These are phyloP conservation scores for Forbesichthys agassizii DNA, from an alignment of 2,113 vertebrate species.

Conservation along the genomic window DNA sequence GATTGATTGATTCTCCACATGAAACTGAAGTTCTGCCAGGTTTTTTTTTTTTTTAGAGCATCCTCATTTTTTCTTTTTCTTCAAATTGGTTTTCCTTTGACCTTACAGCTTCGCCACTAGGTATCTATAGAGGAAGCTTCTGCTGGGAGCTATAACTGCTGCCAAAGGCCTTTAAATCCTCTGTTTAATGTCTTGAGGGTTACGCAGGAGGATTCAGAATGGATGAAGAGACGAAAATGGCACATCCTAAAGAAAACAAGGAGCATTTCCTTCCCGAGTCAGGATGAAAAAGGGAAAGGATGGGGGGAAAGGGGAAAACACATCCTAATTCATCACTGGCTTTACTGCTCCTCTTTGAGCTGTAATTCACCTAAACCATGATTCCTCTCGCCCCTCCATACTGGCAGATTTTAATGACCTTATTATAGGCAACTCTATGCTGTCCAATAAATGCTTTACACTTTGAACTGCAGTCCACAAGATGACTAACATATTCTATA, in stretches of 20 bases:
- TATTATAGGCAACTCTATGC: conserved; percentile 69
- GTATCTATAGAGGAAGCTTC: conserved; percentile 80
- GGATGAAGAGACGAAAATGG: conserved; percentile 94
- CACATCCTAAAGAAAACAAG: conserved; percentile 94
- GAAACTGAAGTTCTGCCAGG: conserved; percentile 75
- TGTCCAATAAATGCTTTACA: conserved; percentile 68
- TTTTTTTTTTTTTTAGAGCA: conserved; percentile 47
- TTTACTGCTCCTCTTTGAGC: conserved; percentile 79
- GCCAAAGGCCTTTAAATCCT: conserved; percentile 87
- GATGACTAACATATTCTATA: conserved; percentile 72
- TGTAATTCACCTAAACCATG: conserved; percentile 64
- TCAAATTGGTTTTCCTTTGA: conserved; percentile 84
- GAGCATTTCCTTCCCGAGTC: conserved; percentile 90
- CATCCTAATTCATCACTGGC: conserved; percentile 87
- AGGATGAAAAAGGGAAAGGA: conserved; percentile 67
- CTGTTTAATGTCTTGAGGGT: conserved; percentile 84
- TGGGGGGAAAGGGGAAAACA: conserved; percentile 71
- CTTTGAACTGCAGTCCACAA: conserved; percentile 68
- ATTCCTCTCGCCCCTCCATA: conserved; percentile 54
- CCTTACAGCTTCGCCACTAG: conserved; percentile 73
- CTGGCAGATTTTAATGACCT: conserved; percentile 71
- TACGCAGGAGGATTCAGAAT: conserved; percentile 84
- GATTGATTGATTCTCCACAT: conserved; percentile 80
- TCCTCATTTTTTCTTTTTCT: conserved; percentile 50
- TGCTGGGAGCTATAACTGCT: conserved; percentile 82